Evolutionary conservation across 92 coral and sea anemone species (phyloP), one percentile per base, ranked within the genome.

Genomic region (Plumapathes pennacea): DNA sequence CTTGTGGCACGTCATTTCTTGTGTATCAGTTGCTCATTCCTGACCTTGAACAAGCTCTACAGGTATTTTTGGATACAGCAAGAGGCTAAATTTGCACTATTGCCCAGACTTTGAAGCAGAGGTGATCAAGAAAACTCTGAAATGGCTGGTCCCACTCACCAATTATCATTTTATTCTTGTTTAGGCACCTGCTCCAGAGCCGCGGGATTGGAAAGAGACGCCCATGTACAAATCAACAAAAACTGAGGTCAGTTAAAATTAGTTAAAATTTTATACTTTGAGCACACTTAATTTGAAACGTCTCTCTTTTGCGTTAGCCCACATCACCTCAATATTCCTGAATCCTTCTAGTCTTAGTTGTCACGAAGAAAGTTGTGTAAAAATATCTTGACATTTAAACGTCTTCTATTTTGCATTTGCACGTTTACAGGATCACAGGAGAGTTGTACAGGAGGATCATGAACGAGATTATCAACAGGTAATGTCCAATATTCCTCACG

Each of bases 381-480:
- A n/a, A n/a, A n/a, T n/a, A n/a, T n/a, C n/a, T n/a, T n/a, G n/a
- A n/a, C n/a, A n/a, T n/a, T n/a, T n/a, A n/a, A n/a, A n/a, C n/a
- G 10, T 42, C 6, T 42, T 42, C 21, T 42, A 4, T 42, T 12
- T 25, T 6, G 49, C 22, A 12, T 42, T 42, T 6, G 17, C 5
- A 42, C 22, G 25, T 31, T 72, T 33, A 22, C 48, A 91, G 97
- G 89, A 80, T 0, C 96, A 92, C 56, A 74, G 98, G 38, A 67
- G 89, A 57, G 96, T 92, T 10, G 84, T 92, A 29, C 98, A 92
- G 54, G 96, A 92, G 62, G 98, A 92, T 41, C 94, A 92, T 47
- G 98, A 92, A 50, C 60, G 96, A 6, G 98, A 89, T 38, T 92
- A 92, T 38, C 98, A 92, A 55, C 94, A 84, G 59, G 97, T 90